Base-by-base conservation (phyloP, 92 coral and sea anemone genomes). In the Scolanthus callimorphus region DNA sequence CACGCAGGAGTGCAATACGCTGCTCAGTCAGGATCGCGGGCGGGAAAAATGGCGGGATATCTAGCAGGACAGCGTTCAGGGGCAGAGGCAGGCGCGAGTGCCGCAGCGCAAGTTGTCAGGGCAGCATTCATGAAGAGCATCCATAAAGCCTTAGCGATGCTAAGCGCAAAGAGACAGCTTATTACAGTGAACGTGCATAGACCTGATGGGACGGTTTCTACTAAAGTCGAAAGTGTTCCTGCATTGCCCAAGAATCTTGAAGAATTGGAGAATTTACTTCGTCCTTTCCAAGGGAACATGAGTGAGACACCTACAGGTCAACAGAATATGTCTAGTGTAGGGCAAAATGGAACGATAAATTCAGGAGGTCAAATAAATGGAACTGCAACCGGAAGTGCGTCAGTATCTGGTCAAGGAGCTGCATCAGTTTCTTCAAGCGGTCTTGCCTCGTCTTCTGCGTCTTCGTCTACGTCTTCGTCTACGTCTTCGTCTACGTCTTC, bases 61-160 rank as follows among this genome's bases (percentile, higher is more conserved):
- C 13, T 46, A 24, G 50, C 68, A 15, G 86, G 86, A 10, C 3
- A 39, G 55, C 46, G 55, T 30, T 71, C 74, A 20, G 83, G 78
- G 11, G 78, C 83, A 0, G 37, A 29, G 15, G 81, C 88, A 4
- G 94, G 77, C 0, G 73, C 84, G 1, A 23, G 50, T 27, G 73
- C 92, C 17, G 92, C 88, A 4, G 92, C 67, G 3, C 38, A 31
- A 20, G 80, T 84, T 8, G 94, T 76, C 2, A 60, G 73, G 0
- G 51, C 11, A 25, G 60, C 52, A 11, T 26, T n/a, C 29, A n/a
- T 9, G 4, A 46, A 9, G 4, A 20, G 11, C 17, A 46, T 46
- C 4, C 4, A 46, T 19, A 10, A 10, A 4, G 52, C 52, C 4
- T 19, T 46, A 46, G 6, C 8, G 23, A 46, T 20, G 23, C 15